Conservation (phyloP, 2,888 invertebrate species). For the Epinotia demarniana region DNA sequence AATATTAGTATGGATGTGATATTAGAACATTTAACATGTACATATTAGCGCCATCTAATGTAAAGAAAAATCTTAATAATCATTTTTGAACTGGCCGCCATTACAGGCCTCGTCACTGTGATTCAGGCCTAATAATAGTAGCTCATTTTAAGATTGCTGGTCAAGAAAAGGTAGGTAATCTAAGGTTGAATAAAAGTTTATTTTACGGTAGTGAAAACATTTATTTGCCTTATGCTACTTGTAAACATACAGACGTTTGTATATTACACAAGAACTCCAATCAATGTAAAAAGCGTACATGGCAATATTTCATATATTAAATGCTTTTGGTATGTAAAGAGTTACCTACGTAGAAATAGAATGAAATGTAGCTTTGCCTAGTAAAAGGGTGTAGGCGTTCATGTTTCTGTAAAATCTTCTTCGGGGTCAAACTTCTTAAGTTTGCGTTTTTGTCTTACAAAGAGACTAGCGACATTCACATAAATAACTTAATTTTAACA, state of each 20-base stretch:
- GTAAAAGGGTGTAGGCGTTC: not conserved
- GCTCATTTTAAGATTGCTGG: not conserved
- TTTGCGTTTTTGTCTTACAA: not conserved
- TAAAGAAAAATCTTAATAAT: too few species aligned
- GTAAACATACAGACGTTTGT: slow-evolving; percentile 75
- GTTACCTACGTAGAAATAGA: slow-evolving; percentile 1
- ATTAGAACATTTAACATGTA: too few species aligned
- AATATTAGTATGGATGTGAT: too few species aligned
- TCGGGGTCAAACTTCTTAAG: not conserved
- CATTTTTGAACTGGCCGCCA: too few species aligned
- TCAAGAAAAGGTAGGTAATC: not conserved
- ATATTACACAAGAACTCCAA: slow-evolving; percentile 44
- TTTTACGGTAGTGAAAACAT: slow-evolving; percentile 69
- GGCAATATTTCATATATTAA: slow-evolving; percentile 13
- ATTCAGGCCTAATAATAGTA: too few species aligned
- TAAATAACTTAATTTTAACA: too few species aligned
- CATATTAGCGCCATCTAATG: too few species aligned
- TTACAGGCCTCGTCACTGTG: too few species aligned
- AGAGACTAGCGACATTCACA: too few species aligned
- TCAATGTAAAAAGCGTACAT: slow-evolving; percentile 19
- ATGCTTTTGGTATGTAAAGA: slow-evolving; percentile 38
- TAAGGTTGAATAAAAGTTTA: slow-evolving; percentile 5
- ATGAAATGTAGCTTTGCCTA: slow-evolving; percentile 13
- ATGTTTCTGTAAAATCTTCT: not conserved
- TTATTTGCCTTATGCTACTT: slow-evolving; percentile 65